Evolutionary conservation across 2,113 vertebrate genomes (phyloP), one percentile per base, ranked within the genome.

Genomic region (Rhombomys opimus): DNA sequence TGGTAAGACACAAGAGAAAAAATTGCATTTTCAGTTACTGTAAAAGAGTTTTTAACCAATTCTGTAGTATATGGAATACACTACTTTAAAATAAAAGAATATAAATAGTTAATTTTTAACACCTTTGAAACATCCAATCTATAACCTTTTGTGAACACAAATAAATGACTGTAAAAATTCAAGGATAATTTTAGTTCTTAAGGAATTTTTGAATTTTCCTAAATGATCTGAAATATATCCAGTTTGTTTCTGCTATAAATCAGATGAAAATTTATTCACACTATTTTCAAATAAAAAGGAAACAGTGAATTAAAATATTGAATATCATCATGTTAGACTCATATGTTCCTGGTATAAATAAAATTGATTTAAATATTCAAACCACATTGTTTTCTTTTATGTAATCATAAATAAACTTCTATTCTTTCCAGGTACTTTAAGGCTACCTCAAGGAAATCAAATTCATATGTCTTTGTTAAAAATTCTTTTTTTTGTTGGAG

Each of bases 11-110:
- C 22, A 1, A 20, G 68, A 90, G 91, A 67, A 96, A 97, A 94
- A 94, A 52, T 88, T n/a, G 95, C n/a, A 94, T 92, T 97, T 22
- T 41, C 38, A 75, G 63, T 91, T 95, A 94, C 30, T 89, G 52
- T n/a, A 96, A 96, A 97, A 73, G 2, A 73, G 57, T 91, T 30
- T 18, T 46, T 59, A 46, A 46, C 85, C 67, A 68, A 2, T 0
- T 91, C 32, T 94, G 1, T 67, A 68, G 32, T 41, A 77, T 72
- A 46, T 57, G 73, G 73, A 77, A 90, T 30, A 94, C 80, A 7
- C 0, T 72, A 23, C 5, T 32, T 41, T 73, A 89, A 95, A 63
- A 15, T 5, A 46, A 2, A 54, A 0, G 0, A 70, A 72, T 35
- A 9, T 41, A 41, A 82, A 30, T 84, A 63, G 59, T 30, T 85